These are phyloP conservation scores for Gobionotothen gibberifrons DNA, from an alignment of 2,797 vertebrate genomes.

Conservation along the genomic window DNA sequence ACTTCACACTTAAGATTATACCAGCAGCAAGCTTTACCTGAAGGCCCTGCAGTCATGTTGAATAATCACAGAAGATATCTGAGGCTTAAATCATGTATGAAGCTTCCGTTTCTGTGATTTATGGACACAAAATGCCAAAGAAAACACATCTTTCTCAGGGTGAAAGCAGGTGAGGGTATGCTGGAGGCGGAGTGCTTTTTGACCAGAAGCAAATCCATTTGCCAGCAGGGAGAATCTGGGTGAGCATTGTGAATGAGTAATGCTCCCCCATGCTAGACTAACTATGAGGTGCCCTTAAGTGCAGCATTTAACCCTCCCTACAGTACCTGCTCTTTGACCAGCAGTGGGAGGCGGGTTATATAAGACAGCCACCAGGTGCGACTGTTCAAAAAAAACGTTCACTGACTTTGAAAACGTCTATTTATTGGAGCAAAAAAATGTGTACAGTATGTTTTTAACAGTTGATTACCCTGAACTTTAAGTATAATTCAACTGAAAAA, in stretches of 20 bases:
- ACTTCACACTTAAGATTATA: slow-evolving; percentile 45
- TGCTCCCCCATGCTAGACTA: slow-evolving; percentile 56
- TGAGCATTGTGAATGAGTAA: slow-evolving; percentile 66
- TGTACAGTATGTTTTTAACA: no score
- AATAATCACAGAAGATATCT: slow-evolving; percentile 56
- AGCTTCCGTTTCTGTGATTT: slow-evolving; percentile 57
- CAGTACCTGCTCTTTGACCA: slow-evolving; percentile 55
- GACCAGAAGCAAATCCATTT: slow-evolving; percentile 72
- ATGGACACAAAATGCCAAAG: slow-evolving; percentile 47
- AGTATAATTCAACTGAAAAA: no score
- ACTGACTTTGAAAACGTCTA: no score
- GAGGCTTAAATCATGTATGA: slow-evolving; percentile 68
- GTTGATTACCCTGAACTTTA: no score
- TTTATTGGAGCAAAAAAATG: no score
- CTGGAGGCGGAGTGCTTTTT: slow-evolving; percentile 52
- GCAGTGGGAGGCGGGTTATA: slow-evolving; percentile 31
- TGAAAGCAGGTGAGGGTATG: slow-evolving; percentile 19
- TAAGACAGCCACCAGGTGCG: slow-evolving; percentile 44
- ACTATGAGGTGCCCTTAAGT: slow-evolving; percentile 68
- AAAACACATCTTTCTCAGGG: slow-evolving; percentile 46
- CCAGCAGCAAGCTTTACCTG: slow-evolving; percentile 42
- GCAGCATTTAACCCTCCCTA: slow-evolving; percentile 64
- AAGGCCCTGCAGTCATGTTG: slow-evolving; percentile 53
- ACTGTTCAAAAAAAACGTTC: slow-evolving; percentile 6
- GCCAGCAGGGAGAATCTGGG: slow-evolving; percentile 51